phyloP scores from a whole-genome alignment of 2,113 vertebrate genomes.

The Leptobrachium leishanense region DNA sequence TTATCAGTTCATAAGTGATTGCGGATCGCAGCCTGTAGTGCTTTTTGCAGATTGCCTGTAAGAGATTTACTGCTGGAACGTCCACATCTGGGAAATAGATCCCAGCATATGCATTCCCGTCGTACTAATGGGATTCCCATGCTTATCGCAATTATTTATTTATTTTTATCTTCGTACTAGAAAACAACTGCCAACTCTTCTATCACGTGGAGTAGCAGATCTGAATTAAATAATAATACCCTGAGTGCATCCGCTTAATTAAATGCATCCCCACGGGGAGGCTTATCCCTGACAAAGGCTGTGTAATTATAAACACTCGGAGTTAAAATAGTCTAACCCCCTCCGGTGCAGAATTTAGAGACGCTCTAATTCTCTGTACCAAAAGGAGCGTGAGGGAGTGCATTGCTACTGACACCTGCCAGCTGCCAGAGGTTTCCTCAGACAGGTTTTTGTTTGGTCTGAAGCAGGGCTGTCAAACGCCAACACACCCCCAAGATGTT shows the following conservation, averaged over 20 bases:
- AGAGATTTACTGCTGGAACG: conserved; percentile 19
- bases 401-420: neutral
- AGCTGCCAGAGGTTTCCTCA: neutral
- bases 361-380: neutral
- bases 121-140: conserved; percentile 22
- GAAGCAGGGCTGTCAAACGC: too few relatives aligned
- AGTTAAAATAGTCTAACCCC: neutral
- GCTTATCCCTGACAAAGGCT: conserved; percentile 17
- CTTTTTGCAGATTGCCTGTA: neutral
- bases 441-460: too few relatives aligned
- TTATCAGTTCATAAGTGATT: neutral
- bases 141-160: neutral
- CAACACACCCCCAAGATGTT: too few relatives aligned
- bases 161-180: neutral
- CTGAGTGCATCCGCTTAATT: conserved; percentile 9
- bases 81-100: conserved; percentile 32
- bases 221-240: neutral
- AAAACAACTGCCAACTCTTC: conserved; percentile 18
- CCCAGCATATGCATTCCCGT: neutral
- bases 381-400: neutral
- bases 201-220: conserved; percentile 8
- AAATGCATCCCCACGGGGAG: conserved; percentile 2
- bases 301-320: conserved; percentile 3
- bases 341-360: neutral
- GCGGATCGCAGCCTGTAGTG: neutral